Evolutionary conservation across 2,113 vertebrate genomes (phyloP).

Genomic region (Crotophaga sulcirostris): DNA sequence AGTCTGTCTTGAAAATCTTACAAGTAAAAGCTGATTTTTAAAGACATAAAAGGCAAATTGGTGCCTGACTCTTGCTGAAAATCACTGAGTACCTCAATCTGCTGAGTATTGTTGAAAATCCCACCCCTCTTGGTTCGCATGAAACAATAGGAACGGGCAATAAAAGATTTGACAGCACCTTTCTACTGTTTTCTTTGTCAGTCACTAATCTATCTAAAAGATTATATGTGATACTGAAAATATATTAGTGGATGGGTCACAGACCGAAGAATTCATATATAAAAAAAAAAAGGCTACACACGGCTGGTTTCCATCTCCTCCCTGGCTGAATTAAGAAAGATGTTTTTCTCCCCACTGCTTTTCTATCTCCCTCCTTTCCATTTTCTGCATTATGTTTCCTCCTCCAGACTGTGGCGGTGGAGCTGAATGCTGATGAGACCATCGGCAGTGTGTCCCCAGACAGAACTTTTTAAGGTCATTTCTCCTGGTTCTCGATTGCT

Average conservation of each 20-base stretch:
- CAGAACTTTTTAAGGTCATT: conserved; percentile 63
- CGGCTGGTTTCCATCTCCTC: conserved; percentile 27
- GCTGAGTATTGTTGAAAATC: not conserved
- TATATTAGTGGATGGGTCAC: not conserved
- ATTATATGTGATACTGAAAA: not conserved
- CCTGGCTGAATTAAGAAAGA: conserved; percentile 48
- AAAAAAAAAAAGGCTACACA: not conserved
- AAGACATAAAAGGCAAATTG: conserved; percentile 1
- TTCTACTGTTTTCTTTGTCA: not conserved
- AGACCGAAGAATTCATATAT: not conserved
- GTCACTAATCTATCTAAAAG: not conserved
- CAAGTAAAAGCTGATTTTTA: not conserved
- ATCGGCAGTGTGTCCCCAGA: conserved; percentile 22
- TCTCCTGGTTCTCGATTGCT: conserved; percentile 5
- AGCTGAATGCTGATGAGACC: conserved; percentile 70
- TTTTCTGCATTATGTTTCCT: conserved; percentile 56
- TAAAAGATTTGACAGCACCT: not conserved
- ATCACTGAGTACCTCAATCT: not conserved
- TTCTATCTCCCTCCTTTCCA: conserved; percentile 49
- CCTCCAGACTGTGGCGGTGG: conserved; percentile 42
- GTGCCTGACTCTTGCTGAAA: conserved; percentile 21
- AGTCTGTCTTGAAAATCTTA: conserved; percentile 37
- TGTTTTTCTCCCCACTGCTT: conserved; percentile 47
- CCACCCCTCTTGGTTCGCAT: fast-evolving
- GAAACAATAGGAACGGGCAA: not conserved